A percentile compares a stretch with the other conserved stretches of the same genome.
phyloP scores from a whole-genome alignment of 2,113 vertebrate genomes.

The Thunnus thynnus region DNA sequence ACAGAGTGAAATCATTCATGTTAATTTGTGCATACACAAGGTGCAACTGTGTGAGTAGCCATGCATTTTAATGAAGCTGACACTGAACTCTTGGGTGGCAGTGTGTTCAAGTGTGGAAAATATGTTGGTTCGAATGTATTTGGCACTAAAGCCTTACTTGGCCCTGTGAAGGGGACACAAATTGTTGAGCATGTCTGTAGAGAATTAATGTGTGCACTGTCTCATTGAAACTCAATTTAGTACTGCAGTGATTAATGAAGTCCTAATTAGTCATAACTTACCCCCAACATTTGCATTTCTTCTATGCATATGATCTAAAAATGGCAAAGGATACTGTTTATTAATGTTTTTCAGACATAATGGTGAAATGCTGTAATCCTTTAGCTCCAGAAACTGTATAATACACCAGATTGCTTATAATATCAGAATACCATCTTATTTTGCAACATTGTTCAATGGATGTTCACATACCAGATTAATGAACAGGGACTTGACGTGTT shows the following conservation, averaged over 20 bases:
- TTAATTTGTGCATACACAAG: conserved; percentile 77
- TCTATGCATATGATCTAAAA: conserved; percentile 13
- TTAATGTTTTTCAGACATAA: background rate
- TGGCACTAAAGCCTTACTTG: conserved; percentile 63
- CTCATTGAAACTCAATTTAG: conserved; percentile 61
- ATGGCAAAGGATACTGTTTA: background rate
- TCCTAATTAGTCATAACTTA: conserved; percentile 52
- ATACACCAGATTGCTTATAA: background rate
- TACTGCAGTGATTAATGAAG: conserved; percentile 62
- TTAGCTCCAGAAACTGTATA: background rate
- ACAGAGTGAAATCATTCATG: conserved; percentile 68
- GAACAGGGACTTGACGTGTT: conserved; percentile 9
- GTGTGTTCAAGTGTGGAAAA: conserved; percentile 70
- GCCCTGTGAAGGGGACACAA: conserved; percentile 49
- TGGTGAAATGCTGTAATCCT: background rate
- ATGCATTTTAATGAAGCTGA: conserved; percentile 77
- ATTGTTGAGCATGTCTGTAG: conserved; percentile 46
- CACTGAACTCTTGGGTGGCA: conserved; percentile 55
- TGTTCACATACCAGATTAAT: conserved; percentile 33
- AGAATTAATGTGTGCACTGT: conserved; percentile 54
- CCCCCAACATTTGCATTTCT: conserved; percentile 28
- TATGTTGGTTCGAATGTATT: conserved; percentile 64
- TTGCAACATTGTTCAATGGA: conserved; percentile 23
- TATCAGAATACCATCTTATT: conserved; percentile 10
- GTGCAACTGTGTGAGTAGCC: conserved; percentile 62